A percentile compares a stretch with the other conserved stretches of the same genome.
Conservation (phyloP, 30 jellyfish, hydroid and myxozoan species). For the Aurelia aurita complex sp. Pacific region DNA sequence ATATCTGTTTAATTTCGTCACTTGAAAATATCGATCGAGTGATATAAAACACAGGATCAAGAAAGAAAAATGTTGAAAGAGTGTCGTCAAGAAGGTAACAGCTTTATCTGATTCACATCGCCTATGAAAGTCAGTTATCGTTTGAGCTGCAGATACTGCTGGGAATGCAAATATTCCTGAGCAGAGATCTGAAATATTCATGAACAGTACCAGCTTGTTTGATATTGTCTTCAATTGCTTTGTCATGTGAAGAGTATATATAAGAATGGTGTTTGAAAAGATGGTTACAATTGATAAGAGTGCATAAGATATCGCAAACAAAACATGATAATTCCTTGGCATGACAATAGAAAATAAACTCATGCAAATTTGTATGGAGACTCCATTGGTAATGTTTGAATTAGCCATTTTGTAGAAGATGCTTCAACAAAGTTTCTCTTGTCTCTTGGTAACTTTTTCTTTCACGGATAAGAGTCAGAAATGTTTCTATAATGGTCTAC, state of each 20-base stretch:
- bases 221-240: neutral
- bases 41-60: slow-evolving; percentile 29
- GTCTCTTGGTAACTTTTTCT: too few relatives aligned
- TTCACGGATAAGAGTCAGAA: too few relatives aligned
- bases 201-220: slow-evolving; percentile 34
- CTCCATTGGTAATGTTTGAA: too few relatives aligned
- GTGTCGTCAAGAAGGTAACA: neutral
- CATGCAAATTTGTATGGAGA: too few relatives aligned
- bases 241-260: too few relatives aligned
- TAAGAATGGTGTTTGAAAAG: neutral
- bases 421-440: too few relatives aligned
- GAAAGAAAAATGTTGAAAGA: slow-evolving; percentile 47
- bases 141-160: neutral
- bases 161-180: slow-evolving; percentile 46
- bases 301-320: neutral
- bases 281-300: slow-evolving; percentile 13
- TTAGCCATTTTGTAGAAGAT: too few relatives aligned
- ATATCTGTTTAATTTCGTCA: slow-evolving; percentile 42
- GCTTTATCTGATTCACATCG: slow-evolving; percentile 11
- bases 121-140: slow-evolving; percentile 3
- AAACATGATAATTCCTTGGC: too few relatives aligned
- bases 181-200: slow-evolving; percentile 57
- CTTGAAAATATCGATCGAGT: slow-evolving; percentile 43
- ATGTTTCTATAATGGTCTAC: too few relatives aligned
- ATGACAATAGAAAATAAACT: too few relatives aligned